Evolutionary conservation across 2,797 vertebrate genomes (phyloP).

Genomic region (Myotis pilosus): DNA sequence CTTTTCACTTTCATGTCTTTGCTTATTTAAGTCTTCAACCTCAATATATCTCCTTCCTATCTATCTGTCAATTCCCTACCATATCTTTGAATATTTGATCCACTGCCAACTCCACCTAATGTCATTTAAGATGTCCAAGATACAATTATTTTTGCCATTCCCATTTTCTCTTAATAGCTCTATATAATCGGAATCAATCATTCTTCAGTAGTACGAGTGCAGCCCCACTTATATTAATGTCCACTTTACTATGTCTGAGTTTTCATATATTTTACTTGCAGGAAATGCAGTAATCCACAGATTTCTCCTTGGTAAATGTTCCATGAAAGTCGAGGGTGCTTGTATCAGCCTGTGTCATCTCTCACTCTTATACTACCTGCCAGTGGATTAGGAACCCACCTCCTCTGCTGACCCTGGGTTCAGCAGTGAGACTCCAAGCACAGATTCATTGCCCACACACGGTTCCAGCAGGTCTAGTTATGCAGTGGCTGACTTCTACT

Average conservation of each 20-base stretch:
- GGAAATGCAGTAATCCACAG: neutral
- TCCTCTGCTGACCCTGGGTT: neutral
- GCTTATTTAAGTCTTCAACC: neutral
- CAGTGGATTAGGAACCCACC: neutral
- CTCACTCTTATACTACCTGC: neutral
- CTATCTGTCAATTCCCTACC: neutral
- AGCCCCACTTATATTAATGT: neutral
- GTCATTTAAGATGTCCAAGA: neutral
- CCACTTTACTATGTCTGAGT: neutral
- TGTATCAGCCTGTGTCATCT: neutral
- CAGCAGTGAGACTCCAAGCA: neutral
- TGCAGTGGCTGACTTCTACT: neutral
- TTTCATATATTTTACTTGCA: neutral
- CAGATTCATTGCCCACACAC: accelerated
- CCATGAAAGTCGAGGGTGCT: neutral
- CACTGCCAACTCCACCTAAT: neutral
- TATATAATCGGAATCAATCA: neutral
- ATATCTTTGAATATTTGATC: neutral
- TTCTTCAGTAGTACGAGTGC: neutral
- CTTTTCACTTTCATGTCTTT: neutral
- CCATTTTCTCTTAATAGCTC: neutral
- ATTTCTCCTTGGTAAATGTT: neutral
- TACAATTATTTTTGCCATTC: neutral
- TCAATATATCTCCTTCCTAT: neutral
- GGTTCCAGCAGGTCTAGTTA: neutral